Percentiles rank a stretch among this genome's conserved stretches.
These are phyloP conservation scores for Anastrepha obliqua DNA, from an alignment of 1,140 invertebrate species.

Conservation along the genomic window DNA sequence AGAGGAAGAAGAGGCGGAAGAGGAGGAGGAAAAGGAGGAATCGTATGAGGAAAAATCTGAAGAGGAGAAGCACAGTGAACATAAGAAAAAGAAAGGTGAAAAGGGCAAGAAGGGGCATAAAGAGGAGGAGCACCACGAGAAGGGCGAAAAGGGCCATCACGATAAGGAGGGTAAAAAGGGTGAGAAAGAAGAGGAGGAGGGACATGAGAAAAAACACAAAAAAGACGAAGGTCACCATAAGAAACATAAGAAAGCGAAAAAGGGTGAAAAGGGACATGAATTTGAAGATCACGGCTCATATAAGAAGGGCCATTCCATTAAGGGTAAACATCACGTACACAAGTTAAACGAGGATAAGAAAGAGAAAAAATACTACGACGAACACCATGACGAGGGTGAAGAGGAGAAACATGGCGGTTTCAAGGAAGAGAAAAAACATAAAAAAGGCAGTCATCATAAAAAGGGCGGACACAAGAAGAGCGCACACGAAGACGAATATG, in stretches of 20 bases:
- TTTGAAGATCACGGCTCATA: constrained; percentile 79
- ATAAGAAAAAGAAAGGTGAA: constrained; percentile 77
- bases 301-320: constrained; percentile 87
- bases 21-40: constrained; percentile 64
- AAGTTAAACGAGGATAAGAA: constrained; percentile 87
- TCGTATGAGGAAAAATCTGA: constrained; percentile 77
- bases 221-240: constrained; percentile 84
- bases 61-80: constrained; percentile 78
- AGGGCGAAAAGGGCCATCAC: constrained; percentile 81
- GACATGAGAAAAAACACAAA: constrained; percentile 85
- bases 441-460: constrained; percentile 83
- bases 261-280: constrained; percentile 82
- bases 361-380: constrained; percentile 89
- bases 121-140: constrained; percentile 65
- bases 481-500: constrained; percentile 82
- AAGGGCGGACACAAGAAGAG: constrained; percentile 82
- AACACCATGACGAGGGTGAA: constrained; percentile 85
- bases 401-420: constrained; percentile 82
- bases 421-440: constrained; percentile 82
- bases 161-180: constrained; percentile 83
- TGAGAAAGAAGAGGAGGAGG: constrained; percentile 83
- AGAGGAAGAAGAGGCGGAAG: constrained; percentile 63
- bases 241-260: constrained; percentile 84
- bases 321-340: constrained; percentile 86
- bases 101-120: constrained; percentile 75